Conservation (phyloP, 2,888 invertebrate species). For the Anticlea derivata region DNA sequence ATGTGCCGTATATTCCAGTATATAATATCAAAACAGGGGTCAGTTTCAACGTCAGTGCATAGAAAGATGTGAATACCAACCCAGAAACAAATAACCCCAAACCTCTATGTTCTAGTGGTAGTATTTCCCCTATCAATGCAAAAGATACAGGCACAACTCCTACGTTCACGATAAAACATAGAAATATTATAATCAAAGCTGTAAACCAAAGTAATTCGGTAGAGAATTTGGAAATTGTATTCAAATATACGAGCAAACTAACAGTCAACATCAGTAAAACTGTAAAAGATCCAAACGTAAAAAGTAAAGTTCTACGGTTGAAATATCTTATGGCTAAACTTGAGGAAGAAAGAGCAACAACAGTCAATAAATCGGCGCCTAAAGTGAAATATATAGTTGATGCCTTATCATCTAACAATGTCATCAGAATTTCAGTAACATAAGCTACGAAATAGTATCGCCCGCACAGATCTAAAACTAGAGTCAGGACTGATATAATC, state of each 20-base stretch:
- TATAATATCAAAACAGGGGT: constrained; percentile 48
- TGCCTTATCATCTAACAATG: constrained; percentile 42
- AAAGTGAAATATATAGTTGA: constrained; percentile 47
- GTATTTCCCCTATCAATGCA: constrained; percentile 48
- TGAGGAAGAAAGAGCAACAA: constrained; percentile 42
- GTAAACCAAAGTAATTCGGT: constrained; percentile 39
- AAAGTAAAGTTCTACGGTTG: constrained; percentile 48
- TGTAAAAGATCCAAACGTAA: constrained; percentile 39
- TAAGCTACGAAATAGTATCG: constrained; percentile 49
- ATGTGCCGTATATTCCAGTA: constrained; percentile 45
- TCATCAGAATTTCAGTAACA: constrained; percentile 47
- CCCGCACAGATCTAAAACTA: constrained; percentile 48
- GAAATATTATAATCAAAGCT: constrained; percentile 43
- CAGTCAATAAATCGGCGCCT: constrained; percentile 43
- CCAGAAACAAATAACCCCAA: constrained; percentile 43
- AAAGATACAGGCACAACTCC: constrained; percentile 47
- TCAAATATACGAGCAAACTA: constrained; percentile 41
- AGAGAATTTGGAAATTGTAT: constrained; percentile 26
- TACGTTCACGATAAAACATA: constrained; percentile 42
- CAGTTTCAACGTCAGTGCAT: constrained; percentile 44
- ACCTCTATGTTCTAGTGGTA: constrained; percentile 53
- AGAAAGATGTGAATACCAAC: constrained; percentile 44
- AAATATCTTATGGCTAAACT: constrained; percentile 40
- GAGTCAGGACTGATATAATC: constrained; percentile 41
- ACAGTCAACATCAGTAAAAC: constrained; percentile 43